Percentiles rank a stretch among this genome's conserved stretches.
phyloP scores from a whole-genome alignment of 2,113 vertebrate genomes.

The Sinocyclocheilus anshuiensis region DNA sequence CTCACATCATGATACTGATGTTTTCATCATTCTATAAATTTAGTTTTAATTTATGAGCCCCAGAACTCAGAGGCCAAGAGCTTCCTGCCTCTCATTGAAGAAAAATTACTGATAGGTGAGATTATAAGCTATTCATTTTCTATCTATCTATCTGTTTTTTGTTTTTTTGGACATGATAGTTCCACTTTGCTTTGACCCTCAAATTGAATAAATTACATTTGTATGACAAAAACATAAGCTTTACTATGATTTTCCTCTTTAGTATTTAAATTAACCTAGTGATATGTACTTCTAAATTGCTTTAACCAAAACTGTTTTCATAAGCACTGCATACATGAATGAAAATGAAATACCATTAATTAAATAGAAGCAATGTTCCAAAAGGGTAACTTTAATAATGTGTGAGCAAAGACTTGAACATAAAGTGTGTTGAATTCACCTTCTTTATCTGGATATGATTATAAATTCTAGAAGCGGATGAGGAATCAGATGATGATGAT shows the following conservation, averaged over 20 bases:
- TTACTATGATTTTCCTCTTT: conserved; percentile 12
- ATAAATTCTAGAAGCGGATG: conserved; percentile 51
- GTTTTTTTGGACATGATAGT: no score
- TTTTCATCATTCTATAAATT: conserved; percentile 51
- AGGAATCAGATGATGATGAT: conserved; percentile 21
- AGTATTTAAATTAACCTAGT: conserved; percentile 49
- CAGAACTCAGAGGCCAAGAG: conserved; percentile 79
- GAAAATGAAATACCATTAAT: background rate
- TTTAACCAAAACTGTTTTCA: conserved; percentile 4
- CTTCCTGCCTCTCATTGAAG: conserved; percentile 80
- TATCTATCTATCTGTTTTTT: background rate
- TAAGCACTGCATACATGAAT: background rate
- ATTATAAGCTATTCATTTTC: background rate
- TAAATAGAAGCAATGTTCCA: conserved; percentile 2
- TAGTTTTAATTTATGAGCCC: conserved; percentile 83
- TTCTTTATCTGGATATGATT: background rate
- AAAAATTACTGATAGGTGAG: conserved; percentile 76
- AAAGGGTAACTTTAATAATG: background rate
- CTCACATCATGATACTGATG: background rate
- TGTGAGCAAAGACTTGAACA: background rate
- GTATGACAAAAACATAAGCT: background rate
- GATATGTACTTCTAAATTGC: background rate
- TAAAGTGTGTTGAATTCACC: background rate
- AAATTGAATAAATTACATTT: conserved; percentile 35
- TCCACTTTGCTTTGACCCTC: no score